A percentile compares a stretch with the other conserved stretches of the same genome.
Evolutionary conservation across 2,888 invertebrate species (phyloP).

Genomic region (Eupithecia centaureata): DNA sequence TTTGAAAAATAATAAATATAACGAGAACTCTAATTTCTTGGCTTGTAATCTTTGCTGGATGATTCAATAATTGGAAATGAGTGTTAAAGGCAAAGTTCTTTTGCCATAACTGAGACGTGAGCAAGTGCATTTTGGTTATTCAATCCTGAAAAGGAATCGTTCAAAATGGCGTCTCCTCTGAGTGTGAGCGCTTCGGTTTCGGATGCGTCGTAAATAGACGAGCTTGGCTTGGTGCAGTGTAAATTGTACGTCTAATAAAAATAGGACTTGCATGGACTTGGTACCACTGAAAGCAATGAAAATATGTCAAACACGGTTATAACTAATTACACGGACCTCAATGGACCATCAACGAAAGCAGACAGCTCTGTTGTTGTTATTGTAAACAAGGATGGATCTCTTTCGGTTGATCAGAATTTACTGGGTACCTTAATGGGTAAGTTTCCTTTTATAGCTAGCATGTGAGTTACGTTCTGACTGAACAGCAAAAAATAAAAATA

Average conservation of each 20-base stretch:
- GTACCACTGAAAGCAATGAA: conserved; percentile 65
- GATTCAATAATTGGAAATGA: background rate
- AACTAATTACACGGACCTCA: conserved; percentile 81
- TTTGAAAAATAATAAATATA: conserved; percentile 21
- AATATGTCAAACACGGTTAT: conserved; percentile 83
- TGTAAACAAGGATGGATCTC: conserved; percentile 93
- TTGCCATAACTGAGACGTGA: background rate
- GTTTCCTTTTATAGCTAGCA: conserved; percentile 41
- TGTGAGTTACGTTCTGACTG: background rate
- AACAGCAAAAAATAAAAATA: background rate
- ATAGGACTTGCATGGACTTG: conserved; percentile 68
- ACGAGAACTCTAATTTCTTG: background rate
- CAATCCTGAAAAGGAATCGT: conserved; percentile 40
- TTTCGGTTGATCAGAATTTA: conserved; percentile 91
- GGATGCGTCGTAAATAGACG: conserved; percentile 76
- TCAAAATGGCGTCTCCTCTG: conserved; percentile 74
- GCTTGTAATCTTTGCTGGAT: background rate
- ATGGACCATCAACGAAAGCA: conserved; percentile 80
- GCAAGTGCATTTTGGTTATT: conserved; percentile 18
- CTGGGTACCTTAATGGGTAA: conserved; percentile 92
- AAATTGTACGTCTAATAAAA: conserved; percentile 73
- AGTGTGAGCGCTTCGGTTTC: conserved; percentile 64
- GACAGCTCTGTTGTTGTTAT: conserved; percentile 92
- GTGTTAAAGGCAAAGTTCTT: background rate
- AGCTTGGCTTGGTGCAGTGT: conserved; percentile 71